Conservation (phyloP, 2,888 invertebrate genomes). For the Drosophila peninsularis region DNA sequence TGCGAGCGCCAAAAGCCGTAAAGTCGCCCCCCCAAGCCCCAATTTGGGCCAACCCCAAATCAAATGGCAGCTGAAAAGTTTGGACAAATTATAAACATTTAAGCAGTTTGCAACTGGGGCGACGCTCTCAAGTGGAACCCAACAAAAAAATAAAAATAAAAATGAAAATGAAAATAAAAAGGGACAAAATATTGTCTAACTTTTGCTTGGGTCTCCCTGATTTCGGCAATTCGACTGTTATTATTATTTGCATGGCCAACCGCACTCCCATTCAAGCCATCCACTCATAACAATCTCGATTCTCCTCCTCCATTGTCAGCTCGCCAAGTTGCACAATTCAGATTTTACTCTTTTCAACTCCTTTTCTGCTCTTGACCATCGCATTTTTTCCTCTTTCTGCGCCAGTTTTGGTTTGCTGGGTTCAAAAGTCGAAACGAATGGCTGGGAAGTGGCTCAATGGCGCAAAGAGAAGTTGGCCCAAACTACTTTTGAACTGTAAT, state of each 20-base stretch:
- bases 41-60: neutral
- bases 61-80: constrained; percentile 57
- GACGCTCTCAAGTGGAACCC: constrained; percentile 58
- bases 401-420: neutral
- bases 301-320: constrained; percentile 28
- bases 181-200: constrained; percentile 49
- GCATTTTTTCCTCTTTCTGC: neutral
- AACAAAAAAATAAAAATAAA: constrained; percentile 14
- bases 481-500: neutral
- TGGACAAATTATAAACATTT: constrained; percentile 72
- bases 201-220: constrained; percentile 58
- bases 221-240: constrained; percentile 64
- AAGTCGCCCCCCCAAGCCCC: constrained; percentile 2
- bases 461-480: neutral
- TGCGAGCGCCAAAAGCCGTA: constrained; percentile 18
- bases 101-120: constrained; percentile 57
- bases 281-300: constrained; percentile 57
- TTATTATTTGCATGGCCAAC: constrained; percentile 70
- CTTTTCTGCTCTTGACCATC: constrained; percentile 24
- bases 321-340: constrained; percentile 46
- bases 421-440: neutral
- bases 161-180: constrained; percentile 21
- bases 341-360: constrained; percentile 33
- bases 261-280: constrained; percentile 32
- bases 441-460: neutral